phyloP scores from a whole-genome alignment of 2,888 invertebrate species.

The Liodrosophila aerea region DNA sequence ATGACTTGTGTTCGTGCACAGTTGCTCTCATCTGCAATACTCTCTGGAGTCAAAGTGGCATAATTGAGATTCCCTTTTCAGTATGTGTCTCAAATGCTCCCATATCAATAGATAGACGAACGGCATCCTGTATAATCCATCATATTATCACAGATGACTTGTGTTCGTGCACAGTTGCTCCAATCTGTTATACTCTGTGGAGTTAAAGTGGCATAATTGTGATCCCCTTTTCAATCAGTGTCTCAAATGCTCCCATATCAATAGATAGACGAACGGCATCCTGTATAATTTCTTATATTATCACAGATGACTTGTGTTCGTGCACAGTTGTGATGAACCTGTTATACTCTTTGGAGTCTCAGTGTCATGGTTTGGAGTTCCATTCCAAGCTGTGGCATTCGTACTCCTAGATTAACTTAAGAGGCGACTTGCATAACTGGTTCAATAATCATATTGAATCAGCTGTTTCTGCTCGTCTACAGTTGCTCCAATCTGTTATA shows the following conservation, averaged over 20 bases:
- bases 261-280: constrained; percentile 35
- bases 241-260: constrained; percentile 37
- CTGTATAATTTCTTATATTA: constrained; percentile 32
- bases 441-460: constrained; percentile 42
- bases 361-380: constrained; percentile 37
- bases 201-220: constrained; percentile 38
- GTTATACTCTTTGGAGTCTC: constrained; percentile 23
- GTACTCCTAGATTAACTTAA: constrained; percentile 33
- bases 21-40: not conserved
- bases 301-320: constrained; percentile 51
- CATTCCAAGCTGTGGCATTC: constrained; percentile 32
- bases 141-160: constrained; percentile 34
- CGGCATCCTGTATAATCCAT: constrained; percentile 46
- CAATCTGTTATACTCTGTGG: constrained; percentile 7
- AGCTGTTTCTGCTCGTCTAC: constrained; percentile 50
- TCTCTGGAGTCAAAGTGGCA: constrained; percentile 60
- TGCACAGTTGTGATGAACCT: constrained; percentile 2
- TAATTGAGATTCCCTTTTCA: constrained; percentile 14
- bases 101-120: constrained; percentile 27
- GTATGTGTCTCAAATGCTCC: constrained; percentile 64
- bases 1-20: constrained; percentile 55
- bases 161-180: constrained; percentile 16
- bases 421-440: constrained; percentile 45
- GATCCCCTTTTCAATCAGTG: constrained; percentile 3
- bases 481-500: constrained; percentile 2